phyloP scores from a whole-genome alignment of 2,113 vertebrate genomes.

The Cettia cetti region DNA sequence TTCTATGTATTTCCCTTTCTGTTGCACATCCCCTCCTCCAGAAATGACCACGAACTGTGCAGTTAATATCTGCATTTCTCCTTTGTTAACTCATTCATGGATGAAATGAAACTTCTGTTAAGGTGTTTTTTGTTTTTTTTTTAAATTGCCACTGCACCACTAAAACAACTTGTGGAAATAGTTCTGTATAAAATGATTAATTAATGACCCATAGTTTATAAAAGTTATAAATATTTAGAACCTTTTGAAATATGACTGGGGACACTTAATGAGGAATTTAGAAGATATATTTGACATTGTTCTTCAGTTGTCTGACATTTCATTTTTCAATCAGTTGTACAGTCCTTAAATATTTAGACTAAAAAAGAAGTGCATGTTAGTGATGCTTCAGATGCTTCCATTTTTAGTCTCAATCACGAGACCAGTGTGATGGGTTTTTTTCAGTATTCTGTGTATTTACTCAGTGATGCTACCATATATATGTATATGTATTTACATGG shows the following conservation, averaged over 20 bases:
- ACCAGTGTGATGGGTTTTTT: background rate
- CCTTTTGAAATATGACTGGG: background rate
- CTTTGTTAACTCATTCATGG: background rate
- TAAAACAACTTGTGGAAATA: background rate
- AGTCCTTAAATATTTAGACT: constrained; percentile 46
- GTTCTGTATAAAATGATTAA: background rate
- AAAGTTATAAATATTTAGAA: constrained; percentile 33
- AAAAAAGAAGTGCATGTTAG: background rate
- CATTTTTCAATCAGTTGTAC: constrained; percentile 11
- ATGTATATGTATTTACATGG: background rate
- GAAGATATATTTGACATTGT: constrained; percentile 12
- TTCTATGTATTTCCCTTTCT: background rate
- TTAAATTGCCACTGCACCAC: background rate
- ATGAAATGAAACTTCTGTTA: background rate
- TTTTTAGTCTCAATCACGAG: background rate
- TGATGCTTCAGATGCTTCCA: background rate
- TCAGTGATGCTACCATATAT: background rate
- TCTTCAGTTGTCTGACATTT: constrained; percentile 4
- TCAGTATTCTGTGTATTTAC: background rate
- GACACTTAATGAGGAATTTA: background rate
- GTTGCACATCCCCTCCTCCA: background rate
- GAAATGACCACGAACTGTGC: background rate
- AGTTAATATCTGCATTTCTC: background rate
- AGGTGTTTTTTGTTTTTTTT: background rate
- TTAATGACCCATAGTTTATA: background rate